Base-by-base conservation (phyloP, 2,888 invertebrate genomes). In the Andricus curvator region DNA sequence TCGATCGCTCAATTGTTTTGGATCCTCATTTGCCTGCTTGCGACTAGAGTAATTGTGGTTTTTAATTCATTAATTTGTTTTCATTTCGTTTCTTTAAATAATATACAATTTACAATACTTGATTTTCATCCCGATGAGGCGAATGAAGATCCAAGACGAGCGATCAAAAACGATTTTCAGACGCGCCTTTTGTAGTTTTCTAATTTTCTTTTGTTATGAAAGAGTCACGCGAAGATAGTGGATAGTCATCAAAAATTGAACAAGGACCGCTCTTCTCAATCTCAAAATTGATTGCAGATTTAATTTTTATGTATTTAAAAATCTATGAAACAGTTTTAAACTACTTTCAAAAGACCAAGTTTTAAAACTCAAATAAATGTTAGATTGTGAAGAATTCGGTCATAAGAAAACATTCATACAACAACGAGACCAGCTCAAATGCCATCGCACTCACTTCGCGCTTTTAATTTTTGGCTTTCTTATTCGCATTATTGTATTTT, bases 21-120 rank as follows among this genome's bases (percentile, higher is more conserved):
- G 41, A 67, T 41, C 67, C n/a, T 67, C 41, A 8, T 67, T 37
- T 82, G 84, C 89, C 89, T 88, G 84, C 89, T 90, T 88, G 87
- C 90, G 92, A 92, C 92, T 92, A 92, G 92, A 92, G 86, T 90
- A 89, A 86, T 66, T 83, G 41, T 67, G 66, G n/a, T 66, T 67
- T n/a, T n/a, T 41, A 44, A 41, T 67, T 67, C 37, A 66, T 41
- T 67, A 33, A 65, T 65, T 65, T 33, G 29, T 65, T 2, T 13
- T 15, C 29, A 64, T 15, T 41, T 20, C 3, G 44, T 11, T 41
- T 67, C 41, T 67, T 67, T 67, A 37, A 67, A 41, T 41, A 67
- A 67, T 67, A 41, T 67, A 44, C 37, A 67, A 67, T 67, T 67
- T 41, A 41, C 13, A 41, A 67, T 22, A 41, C n/a, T 41, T 67